These are phyloP conservation scores for Porites cylindrica DNA, from an alignment of 92 coral and sea anemone genomes.

Conservation along the genomic window DNA sequence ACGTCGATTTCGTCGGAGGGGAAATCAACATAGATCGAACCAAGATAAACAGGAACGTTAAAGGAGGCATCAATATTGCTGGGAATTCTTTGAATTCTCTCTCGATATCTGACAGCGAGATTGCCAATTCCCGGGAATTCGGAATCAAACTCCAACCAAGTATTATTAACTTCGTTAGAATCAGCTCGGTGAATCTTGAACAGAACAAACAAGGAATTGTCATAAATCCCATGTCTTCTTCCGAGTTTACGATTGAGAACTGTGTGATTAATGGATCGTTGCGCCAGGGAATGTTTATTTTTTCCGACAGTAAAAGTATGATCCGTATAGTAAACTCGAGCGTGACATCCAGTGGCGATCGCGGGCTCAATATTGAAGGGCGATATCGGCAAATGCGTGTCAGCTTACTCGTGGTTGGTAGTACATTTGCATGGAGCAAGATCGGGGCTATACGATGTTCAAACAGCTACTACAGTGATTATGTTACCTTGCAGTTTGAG, in stretches of 20 bases:
- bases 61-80: conserved; percentile 36
- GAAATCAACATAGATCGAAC: conserved; percentile 12
- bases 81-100: conserved; percentile 37
- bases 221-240: conserved; percentile 11
- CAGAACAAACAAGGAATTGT: conserved; percentile 44
- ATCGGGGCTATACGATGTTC: conserved; percentile 32
- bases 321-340: conserved; percentile 57
- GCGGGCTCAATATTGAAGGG: conserved; percentile 43
- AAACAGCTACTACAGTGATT: background rate
- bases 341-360: conserved; percentile 49
- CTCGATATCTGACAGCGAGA: conserved; percentile 2
- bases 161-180: background rate
- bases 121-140: conserved; percentile 32
- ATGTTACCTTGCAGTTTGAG: conserved; percentile 14
- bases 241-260: conserved; percentile 19
- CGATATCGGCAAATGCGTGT: background rate
- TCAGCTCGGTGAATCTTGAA: conserved; percentile 13
- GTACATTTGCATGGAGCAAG: conserved; percentile 56
- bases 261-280: conserved; percentile 46
- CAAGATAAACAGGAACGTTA: conserved; percentile 9
- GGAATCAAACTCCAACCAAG: conserved; percentile 22
- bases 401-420: conserved; percentile 14
- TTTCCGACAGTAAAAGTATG: conserved; percentile 12
- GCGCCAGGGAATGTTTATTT: conserved; percentile 34
- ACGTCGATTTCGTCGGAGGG: conserved; percentile 4